Evolutionary conservation across 1,140 invertebrate genomes (phyloP).

Genomic region (Dreissena polymorpha): DNA sequence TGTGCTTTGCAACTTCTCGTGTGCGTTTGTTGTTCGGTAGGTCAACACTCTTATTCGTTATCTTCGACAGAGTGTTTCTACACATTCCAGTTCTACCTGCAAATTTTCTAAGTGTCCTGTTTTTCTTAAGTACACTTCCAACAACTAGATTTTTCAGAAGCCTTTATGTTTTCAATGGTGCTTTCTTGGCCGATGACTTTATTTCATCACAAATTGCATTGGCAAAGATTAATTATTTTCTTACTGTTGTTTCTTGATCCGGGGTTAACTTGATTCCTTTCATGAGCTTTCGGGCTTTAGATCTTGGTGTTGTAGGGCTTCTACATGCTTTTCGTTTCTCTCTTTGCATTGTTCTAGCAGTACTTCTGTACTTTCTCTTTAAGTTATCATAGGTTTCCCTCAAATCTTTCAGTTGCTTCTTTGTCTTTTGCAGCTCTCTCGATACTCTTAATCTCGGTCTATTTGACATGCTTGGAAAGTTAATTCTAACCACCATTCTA

Average conservation of each 20-base stretch:
- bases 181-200: neutral
- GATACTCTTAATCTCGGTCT: constrained; percentile 3
- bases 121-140: constrained; percentile 43
- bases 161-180: neutral
- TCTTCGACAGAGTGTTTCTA: constrained; percentile 25
- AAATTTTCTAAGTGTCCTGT: constrained; percentile 14
- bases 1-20: constrained; percentile 21
- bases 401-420: constrained; percentile 15
- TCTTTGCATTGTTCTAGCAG: constrained; percentile 28
- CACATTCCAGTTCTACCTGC: constrained; percentile 35
- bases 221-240: constrained; percentile 31
- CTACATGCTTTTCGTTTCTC: neutral
- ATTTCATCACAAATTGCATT: constrained; percentile 31
- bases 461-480: neutral
- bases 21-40: neutral
- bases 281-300: constrained; percentile 16
- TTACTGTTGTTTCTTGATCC: neutral
- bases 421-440: constrained; percentile 9
- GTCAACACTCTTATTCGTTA: neutral
- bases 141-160: constrained; percentile 36
- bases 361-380: constrained; percentile 30
- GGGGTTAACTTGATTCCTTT: constrained; percentile 1
- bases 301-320: neutral
- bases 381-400: constrained; percentile 16
- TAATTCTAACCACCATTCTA: neutral